These are phyloP conservation scores for Geothlypis trichas DNA, from an alignment of 2,113 vertebrate species.

Conservation along the genomic window DNA sequence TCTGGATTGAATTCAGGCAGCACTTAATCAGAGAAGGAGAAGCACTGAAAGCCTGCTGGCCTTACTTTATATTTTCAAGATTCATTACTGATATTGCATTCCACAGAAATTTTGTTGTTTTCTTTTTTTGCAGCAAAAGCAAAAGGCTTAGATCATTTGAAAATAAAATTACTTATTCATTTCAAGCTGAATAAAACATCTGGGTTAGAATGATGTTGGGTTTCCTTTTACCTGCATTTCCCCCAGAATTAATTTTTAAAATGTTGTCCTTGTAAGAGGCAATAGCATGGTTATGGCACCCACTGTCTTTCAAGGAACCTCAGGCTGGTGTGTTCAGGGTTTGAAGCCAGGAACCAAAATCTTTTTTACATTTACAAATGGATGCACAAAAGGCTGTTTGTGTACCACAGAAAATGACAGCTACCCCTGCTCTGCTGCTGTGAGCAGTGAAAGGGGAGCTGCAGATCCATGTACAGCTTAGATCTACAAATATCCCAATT, in stretches of 20 bases:
- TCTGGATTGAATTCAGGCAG: background rate
- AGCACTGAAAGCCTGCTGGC: background rate
- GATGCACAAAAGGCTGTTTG: background rate
- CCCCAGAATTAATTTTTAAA: background rate
- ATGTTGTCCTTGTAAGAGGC: background rate
- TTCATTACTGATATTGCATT: background rate
- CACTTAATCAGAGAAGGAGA: background rate
- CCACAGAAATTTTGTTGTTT: background rate
- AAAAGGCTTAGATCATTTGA: background rate
- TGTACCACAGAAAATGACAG: background rate
- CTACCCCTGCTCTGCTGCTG: background rate
- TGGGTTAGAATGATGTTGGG: background rate
- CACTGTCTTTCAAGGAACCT: background rate
- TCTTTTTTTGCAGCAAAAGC: background rate
- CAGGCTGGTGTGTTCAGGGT: background rate
- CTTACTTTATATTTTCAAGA: background rate
- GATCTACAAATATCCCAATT: background rate
- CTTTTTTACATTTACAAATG: background rate
- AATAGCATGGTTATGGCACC: background rate
- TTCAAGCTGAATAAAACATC: background rate
- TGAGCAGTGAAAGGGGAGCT: background rate
- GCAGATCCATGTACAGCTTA: background rate
- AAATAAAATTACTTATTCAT: background rate
- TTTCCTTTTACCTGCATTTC: background rate
- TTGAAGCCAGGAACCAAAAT: background rate